Conservation (phyloP, 2,113 vertebrate species). For the Sylvia atricapilla region DNA sequence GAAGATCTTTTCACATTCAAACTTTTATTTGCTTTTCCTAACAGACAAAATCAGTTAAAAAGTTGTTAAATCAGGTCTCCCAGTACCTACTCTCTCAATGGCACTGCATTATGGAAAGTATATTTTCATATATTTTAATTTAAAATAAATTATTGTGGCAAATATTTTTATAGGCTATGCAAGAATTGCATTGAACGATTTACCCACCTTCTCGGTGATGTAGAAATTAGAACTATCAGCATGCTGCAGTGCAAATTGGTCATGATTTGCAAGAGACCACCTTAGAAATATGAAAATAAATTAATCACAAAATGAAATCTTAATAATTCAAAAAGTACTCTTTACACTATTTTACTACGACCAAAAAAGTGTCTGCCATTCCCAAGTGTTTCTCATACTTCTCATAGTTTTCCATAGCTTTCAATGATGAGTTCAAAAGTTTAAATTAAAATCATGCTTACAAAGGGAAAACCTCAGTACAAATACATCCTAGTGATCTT, state of each 20-base stretch:
- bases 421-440: not conserved
- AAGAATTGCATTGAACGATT: not conserved
- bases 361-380: not conserved
- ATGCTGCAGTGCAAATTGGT: slow-evolving; percentile 91
- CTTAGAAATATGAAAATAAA: slow-evolving; percentile 72
- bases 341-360: not conserved
- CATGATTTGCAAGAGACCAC: slow-evolving; percentile 91
- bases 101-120: rapidly evolving
- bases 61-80: not conserved
- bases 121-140: not conserved
- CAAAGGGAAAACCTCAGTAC: not conserved
- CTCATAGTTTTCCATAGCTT: not conserved
- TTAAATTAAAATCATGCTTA: not conserved
- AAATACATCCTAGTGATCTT: not conserved
- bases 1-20: not conserved
- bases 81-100: not conserved
- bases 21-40: not conserved
- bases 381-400: not conserved
- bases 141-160: not conserved
- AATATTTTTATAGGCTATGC: not conserved
- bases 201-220: slow-evolving; percentile 94
- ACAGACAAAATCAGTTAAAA: not conserved
- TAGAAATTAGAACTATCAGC: slow-evolving; percentile 94
- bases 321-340: not conserved
- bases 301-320: slow-evolving; percentile 3